A percentile compares a stretch with the other conserved stretches of the same genome.
phyloP scores from a whole-genome alignment of 2,888 invertebrate species.

The Sicus ferrugineus region DNA sequence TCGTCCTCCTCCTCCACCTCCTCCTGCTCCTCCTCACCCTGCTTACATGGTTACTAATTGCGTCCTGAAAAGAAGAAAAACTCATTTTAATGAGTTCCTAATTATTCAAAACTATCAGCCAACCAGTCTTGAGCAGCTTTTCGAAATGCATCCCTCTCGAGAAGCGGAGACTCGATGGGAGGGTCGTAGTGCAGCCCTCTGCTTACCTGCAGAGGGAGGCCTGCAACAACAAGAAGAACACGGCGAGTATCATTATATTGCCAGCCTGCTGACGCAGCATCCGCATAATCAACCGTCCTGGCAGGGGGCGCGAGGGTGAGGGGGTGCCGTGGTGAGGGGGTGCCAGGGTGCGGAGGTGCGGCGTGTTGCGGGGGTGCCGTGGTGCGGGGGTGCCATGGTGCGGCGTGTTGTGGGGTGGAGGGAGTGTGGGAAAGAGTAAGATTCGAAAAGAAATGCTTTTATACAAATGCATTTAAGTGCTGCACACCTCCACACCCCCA shows the following conservation, averaged over 20 bases:
- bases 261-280: neutral
- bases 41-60: neutral
- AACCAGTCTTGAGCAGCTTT: no score
- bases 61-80: neutral
- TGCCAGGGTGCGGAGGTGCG: no score
- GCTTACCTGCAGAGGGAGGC: neutral
- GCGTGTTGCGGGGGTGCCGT: no score
- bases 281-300: no score
- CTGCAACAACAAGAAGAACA: neutral
- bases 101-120: neutral
- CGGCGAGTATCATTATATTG: constrained; percentile 8
- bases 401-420: neutral
- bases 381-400: no score
- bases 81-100: neutral
- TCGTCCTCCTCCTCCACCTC: no score
- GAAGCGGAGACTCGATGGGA: neutral
- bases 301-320: no score
- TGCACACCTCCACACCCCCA: neutral
- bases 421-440: neutral
- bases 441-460: neutral
- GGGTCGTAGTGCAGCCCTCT: neutral
- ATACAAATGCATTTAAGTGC: constrained; percentile 23
- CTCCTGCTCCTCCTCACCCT: neutral
- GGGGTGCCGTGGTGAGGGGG: no score
- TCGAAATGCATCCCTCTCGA: neutral